Percentiles rank a stretch among this genome's conserved stretches.
These are phyloP conservation scores for Aspidoscelis tigris DNA, from an alignment of 2,113 vertebrate genomes.

Conservation along the genomic window DNA sequence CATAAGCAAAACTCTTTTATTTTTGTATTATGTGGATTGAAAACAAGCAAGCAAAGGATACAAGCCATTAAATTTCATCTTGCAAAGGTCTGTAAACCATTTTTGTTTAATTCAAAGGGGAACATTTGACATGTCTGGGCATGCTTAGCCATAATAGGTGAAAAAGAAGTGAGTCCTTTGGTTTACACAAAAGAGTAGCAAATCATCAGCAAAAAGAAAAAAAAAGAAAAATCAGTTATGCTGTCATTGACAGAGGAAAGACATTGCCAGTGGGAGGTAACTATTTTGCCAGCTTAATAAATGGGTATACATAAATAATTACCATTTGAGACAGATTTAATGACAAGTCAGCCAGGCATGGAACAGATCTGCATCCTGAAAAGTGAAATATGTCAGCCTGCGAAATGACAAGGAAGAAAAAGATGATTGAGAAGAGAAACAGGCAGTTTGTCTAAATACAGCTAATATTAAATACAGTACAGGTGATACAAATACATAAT, in stretches of 20 bases:
- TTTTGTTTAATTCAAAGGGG: neutral
- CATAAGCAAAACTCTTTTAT: too few relatives aligned
- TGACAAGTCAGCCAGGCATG: slow-evolving; percentile 59
- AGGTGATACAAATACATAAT: slow-evolving; percentile 69
- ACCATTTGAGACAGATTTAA: slow-evolving; percentile 68
- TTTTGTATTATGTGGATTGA: neutral
- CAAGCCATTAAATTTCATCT: slow-evolving; percentile 4
- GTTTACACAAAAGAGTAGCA: slow-evolving; percentile 11
- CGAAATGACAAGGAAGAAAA: slow-evolving; percentile 64
- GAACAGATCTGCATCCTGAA: slow-evolving; percentile 59
- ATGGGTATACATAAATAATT: slow-evolving; percentile 72
- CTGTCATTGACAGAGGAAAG: slow-evolving; percentile 59
- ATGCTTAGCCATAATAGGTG: slow-evolving; percentile 14
- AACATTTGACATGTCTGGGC: neutral
- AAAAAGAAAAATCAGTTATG: slow-evolving; percentile 42
- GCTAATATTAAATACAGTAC: slow-evolving; percentile 73
- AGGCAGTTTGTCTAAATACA: slow-evolving; percentile 80
- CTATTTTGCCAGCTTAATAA: slow-evolving; percentile 67
- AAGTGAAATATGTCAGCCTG: slow-evolving; percentile 66
- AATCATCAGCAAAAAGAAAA: slow-evolving; percentile 22
- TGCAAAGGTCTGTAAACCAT: neutral
- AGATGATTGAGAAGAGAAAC: slow-evolving; percentile 61
- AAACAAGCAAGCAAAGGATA: slow-evolving; percentile 2
- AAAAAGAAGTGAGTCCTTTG: slow-evolving; percentile 15
- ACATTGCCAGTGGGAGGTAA: slow-evolving; percentile 45